Percentiles rank a stretch among this genome's conserved stretches.
phyloP scores from a whole-genome alignment of 2,888 invertebrate genomes.

The Perdita meconis region DNA sequence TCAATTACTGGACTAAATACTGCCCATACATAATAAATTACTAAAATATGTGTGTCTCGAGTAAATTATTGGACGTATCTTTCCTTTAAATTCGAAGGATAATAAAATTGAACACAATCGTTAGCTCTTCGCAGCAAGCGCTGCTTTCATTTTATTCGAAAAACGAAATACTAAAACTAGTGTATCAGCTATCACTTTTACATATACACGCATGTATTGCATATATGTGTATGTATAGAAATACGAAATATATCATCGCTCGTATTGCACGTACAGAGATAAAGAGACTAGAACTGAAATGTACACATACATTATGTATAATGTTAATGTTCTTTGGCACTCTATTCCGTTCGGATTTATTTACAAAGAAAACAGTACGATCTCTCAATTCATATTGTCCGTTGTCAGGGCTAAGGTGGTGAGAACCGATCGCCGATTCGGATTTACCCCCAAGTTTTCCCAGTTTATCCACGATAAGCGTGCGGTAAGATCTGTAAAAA shows the following conservation, averaged over 20 bases:
- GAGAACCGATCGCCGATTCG: constrained; percentile 92
- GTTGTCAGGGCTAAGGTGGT: constrained; percentile 92
- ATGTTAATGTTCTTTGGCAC: constrained; percentile 53
- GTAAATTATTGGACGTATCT: no score
- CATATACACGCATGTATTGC: constrained; percentile 48
- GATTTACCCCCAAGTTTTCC: constrained; percentile 98
- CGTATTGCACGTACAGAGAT: constrained; percentile 76
- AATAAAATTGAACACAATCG: constrained; percentile 4
- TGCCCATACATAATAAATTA: no score
- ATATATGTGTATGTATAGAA: constrained; percentile 50
- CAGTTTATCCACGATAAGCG: constrained; percentile 99
- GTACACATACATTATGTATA: constrained; percentile 42
- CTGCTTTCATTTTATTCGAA: constrained; percentile 67
- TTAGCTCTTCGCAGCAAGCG: constrained; percentile 42
- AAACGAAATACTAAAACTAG: constrained; percentile 76
- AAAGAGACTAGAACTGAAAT: constrained; percentile 66
- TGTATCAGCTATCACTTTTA: constrained; percentile 68
- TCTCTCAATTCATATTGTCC: constrained; percentile 85
- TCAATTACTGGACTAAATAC: no score
- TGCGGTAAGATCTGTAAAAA: constrained; percentile 94
- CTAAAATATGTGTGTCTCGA: no score
- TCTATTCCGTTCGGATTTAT: constrained; percentile 65
- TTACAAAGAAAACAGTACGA: constrained; percentile 72
- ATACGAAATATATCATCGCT: constrained; percentile 72
- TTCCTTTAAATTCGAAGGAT: neutral